Evolutionary conservation across 2,113 vertebrate species (phyloP), one percentile per base, ranked within the genome.

Genomic region (Ceyx cyanopectus): DNA sequence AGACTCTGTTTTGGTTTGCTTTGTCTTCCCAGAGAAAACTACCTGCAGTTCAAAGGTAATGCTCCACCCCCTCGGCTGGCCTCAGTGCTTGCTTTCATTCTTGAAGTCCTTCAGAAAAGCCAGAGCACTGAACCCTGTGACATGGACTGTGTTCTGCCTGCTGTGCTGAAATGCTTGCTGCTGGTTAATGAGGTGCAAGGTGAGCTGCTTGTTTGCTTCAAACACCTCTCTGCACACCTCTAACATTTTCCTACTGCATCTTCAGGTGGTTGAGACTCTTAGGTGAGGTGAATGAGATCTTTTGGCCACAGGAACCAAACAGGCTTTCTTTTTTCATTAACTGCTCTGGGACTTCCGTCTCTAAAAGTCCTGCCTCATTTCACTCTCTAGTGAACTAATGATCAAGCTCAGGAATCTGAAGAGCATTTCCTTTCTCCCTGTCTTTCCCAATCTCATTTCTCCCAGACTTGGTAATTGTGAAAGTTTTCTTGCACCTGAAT

Each of bases 131-230:
- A 98, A 50, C 82, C 94, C 4, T 97, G 97, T 72, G 98, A 99
- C 66, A 81, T 97, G 5, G 87, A 98, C 80, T 91, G 97, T 5
- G 94, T 97, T 32, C 98, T 99, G 46, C 98, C 98, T 2, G 91
- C 96, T 0, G 82, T 99, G 74, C 95, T 99, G 92, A 99, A 98
- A 85, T 99, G 98, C 85, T 54, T 99, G 92, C 92, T 99, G 63
- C 94, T 99, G 90, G 98, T 99, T 97, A 99, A 96, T 58, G 99
- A 99, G 80, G 96, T 95, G 8, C 99, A 99, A 95, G 99, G 99
- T 99, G 83, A 96, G 97, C 72, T 92, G 46, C 58, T 82, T 43
- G 46, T 60, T 93, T 81, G 79, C 45, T 87, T 84, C 87, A 37
- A 69, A 41, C 69, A 24, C 12, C 6, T 62, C 23, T 74, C 69